Conservation (phyloP, 1,140 invertebrate genomes). For the Temnothorax longispinosus region DNA sequence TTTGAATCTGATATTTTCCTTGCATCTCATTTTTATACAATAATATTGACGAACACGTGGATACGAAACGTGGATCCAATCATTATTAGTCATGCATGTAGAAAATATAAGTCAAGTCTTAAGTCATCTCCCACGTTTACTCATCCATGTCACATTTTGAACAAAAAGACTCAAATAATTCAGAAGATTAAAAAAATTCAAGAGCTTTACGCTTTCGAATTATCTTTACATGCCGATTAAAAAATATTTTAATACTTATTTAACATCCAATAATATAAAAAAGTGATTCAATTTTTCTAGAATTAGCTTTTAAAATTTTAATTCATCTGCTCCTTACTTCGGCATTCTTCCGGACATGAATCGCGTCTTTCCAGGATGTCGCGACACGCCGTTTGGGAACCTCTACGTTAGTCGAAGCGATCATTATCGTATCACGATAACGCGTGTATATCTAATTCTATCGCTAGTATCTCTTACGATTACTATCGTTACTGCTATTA, state of each 20-base stretch:
- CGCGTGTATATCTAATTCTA: constrained; percentile 34
- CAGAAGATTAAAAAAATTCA: background rate
- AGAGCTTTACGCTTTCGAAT: background rate
- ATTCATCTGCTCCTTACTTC: background rate
- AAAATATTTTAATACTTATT: constrained; percentile 14
- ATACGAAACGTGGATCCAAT: background rate
- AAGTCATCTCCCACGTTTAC: background rate
- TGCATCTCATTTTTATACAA: background rate
- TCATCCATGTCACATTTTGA: background rate
- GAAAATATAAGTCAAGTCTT: background rate
- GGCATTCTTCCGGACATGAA: background rate
- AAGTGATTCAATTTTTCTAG: background rate
- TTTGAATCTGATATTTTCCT: background rate
- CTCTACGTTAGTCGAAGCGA: constrained; percentile 33
- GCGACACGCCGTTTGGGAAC: constrained; percentile 18
- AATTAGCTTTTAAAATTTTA: background rate
- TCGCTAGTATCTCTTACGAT: constrained; percentile 48
- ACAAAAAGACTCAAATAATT: background rate
- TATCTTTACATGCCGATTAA: background rate
- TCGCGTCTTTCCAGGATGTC: background rate
- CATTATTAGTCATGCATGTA: background rate
- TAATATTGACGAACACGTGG: background rate
- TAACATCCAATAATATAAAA: constrained; percentile 1
- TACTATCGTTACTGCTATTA: constrained; percentile 47
- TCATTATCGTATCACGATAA: constrained; percentile 51